These are phyloP conservation scores for Equus przewalskii DNA, from an alignment of 2,113 vertebrate genomes.

Conservation along the genomic window DNA sequence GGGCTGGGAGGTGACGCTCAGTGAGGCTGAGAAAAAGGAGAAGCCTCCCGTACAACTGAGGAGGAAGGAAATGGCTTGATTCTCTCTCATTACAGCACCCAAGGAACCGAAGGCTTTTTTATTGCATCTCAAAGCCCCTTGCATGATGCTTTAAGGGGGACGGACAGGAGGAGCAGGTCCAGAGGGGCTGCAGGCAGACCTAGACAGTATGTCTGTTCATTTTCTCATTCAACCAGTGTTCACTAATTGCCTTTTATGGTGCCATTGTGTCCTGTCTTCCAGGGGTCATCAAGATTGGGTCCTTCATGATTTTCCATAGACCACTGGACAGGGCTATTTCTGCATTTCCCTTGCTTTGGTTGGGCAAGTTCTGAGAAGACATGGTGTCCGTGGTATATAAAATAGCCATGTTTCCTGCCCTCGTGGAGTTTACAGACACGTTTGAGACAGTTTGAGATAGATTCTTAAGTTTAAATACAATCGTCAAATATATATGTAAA, in stretches of 20 bases:
- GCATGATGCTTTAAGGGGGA: background rate
- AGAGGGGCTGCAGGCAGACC: background rate
- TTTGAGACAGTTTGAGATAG: background rate
- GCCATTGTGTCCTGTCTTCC: too few relatives aligned
- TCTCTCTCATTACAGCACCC: background rate
- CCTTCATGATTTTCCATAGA: too few relatives aligned
- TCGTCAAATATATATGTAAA: background rate
- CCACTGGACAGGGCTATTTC: too few relatives aligned
- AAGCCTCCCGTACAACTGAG: accelerated
- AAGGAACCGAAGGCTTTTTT: background rate
- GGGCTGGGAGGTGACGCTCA: conserved; percentile 71
- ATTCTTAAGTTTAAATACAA: background rate
- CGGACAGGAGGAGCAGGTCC: background rate
- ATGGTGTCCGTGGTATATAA: background rate
- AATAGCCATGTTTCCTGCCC: background rate
- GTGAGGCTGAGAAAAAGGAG: conserved; percentile 14
- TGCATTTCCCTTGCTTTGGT: too few relatives aligned
- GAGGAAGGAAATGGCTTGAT: background rate
- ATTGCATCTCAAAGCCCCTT: background rate
- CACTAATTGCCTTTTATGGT: background rate
- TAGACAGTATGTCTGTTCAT: background rate
- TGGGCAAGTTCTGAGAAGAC: background rate
- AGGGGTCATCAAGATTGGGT: too few relatives aligned
- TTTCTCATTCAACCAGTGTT: background rate
- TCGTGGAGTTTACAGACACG: background rate